phyloP scores from a whole-genome alignment of 2,113 vertebrate genomes.

The Ageneiosus marmoratus region DNA sequence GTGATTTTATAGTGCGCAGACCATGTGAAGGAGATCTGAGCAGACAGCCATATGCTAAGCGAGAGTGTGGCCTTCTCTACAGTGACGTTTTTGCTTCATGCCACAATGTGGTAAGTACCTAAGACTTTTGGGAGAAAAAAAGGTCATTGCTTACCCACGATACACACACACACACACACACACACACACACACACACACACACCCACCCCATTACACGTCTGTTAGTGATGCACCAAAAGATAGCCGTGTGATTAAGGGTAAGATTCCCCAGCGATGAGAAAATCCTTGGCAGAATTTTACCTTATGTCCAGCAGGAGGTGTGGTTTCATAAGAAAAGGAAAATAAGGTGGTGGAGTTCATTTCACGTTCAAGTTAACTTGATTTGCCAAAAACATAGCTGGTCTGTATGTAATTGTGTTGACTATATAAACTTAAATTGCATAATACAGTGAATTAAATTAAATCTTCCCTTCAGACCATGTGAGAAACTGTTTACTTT shows the following conservation, averaged over 20 bases:
- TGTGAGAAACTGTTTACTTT: neutral
- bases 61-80: slow-evolving; percentile 93
- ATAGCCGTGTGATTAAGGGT: slow-evolving; percentile 11
- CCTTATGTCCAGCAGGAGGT: slow-evolving; percentile 27
- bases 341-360: neutral
- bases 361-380: neutral
- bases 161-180: slow-evolving; percentile 7
- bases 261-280: slow-evolving; percentile 22
- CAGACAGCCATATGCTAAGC: slow-evolving; percentile 96
- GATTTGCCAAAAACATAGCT: neutral
- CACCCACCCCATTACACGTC: slow-evolving; percentile 1
- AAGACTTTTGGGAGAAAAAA: slow-evolving; percentile 37
- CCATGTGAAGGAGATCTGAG: slow-evolving; percentile 93
- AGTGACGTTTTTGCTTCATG: slow-evolving; percentile 95
- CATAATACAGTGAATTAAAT: neutral
- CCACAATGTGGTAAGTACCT: slow-evolving; percentile 89
- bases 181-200: slow-evolving; percentile 21
- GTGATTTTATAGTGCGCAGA: slow-evolving; percentile 80
- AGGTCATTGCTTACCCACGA: slow-evolving; percentile 44
- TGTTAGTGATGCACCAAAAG: slow-evolving; percentile 25
- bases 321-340: neutral
- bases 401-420: neutral
- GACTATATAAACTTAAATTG: neutral
- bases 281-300: slow-evolving; percentile 1
- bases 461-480: neutral